phyloP scores from a whole-genome alignment of 2,797 vertebrate species.

The Acipenser ruthenus region DNA sequence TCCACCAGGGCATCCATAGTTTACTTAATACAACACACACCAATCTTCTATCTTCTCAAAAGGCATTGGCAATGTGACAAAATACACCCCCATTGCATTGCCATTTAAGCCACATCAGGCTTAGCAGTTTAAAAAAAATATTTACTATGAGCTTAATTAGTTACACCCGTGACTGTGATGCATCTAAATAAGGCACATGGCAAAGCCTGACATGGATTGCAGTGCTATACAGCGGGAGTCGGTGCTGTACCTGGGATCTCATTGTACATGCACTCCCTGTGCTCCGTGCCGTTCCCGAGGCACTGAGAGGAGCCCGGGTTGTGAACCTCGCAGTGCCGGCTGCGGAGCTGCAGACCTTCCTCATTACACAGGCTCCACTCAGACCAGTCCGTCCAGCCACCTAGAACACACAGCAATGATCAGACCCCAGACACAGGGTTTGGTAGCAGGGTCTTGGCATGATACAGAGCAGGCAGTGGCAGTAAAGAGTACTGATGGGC shows the following conservation, averaged over 20 bases:
- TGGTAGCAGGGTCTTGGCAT: no score
- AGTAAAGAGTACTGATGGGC: no score
- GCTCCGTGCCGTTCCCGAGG: conserved; percentile 81
- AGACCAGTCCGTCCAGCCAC: conserved; percentile 93
- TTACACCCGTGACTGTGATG: no score
- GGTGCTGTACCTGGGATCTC: conserved; percentile 80
- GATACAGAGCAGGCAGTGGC: no score
- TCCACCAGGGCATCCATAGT: no score
- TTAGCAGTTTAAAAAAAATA: no score
- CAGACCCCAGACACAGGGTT: no score
- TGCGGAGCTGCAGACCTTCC: conserved; percentile 77
- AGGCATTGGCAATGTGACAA: not conserved
- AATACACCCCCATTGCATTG: no score
- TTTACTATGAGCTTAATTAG: no score
- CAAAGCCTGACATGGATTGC: not conserved
- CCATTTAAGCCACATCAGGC: no score
- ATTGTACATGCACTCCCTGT: conserved; percentile 75
- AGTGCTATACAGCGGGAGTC: not conserved
- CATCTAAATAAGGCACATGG: not conserved
- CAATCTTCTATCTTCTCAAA: not conserved
- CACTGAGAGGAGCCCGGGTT: conserved; percentile 57
- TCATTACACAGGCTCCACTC: conserved; percentile 88
- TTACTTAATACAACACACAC: not conserved
- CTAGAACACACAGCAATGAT: conserved; percentile 40
- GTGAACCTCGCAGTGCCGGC: conserved; percentile 70